Evolutionary conservation across 64 coral and sea anemone genomes (phyloP).

Genomic region (Trachythela sp.): DNA sequence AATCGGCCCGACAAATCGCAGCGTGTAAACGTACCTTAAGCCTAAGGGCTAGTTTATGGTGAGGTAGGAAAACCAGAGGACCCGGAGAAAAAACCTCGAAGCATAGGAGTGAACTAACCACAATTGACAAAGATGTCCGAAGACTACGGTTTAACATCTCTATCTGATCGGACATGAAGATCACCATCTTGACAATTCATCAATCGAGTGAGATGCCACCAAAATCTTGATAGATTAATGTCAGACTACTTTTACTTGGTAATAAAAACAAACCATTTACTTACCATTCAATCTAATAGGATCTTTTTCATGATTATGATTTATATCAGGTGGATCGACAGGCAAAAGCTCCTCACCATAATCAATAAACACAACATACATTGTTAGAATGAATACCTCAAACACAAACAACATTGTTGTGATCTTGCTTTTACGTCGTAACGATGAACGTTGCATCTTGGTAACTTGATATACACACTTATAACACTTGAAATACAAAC

Average conservation of each 20-base stretch:
- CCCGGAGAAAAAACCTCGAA: too few relatives aligned
- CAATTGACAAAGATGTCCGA: too few relatives aligned
- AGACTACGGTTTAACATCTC: not conserved
- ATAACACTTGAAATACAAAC: not conserved
- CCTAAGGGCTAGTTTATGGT: too few relatives aligned
- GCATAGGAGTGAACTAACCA: too few relatives aligned
- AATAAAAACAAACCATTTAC: too few relatives aligned
- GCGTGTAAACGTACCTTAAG: too few relatives aligned
- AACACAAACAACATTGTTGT: conserved; percentile 24
- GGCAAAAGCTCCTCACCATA: conserved; percentile 12
- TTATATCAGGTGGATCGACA: not conserved
- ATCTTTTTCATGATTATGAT: conserved; percentile 11
- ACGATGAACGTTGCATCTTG: conserved; percentile 5
- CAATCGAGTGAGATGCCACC: too few relatives aligned
- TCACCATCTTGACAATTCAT: not conserved
- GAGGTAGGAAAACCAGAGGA: not conserved
- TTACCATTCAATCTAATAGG: not conserved
- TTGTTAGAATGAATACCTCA: conserved; percentile 5
- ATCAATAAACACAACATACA: conserved; percentile 21
- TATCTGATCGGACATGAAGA: not conserved
- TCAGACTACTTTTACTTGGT: too few relatives aligned
- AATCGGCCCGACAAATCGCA: too few relatives aligned
- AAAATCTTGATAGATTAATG: too few relatives aligned
- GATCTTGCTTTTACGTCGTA: conserved; percentile 15
- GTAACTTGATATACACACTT: not conserved